Base-by-base conservation (phyloP, 2,113 vertebrate species). In the Sander lucioperca region DNA sequence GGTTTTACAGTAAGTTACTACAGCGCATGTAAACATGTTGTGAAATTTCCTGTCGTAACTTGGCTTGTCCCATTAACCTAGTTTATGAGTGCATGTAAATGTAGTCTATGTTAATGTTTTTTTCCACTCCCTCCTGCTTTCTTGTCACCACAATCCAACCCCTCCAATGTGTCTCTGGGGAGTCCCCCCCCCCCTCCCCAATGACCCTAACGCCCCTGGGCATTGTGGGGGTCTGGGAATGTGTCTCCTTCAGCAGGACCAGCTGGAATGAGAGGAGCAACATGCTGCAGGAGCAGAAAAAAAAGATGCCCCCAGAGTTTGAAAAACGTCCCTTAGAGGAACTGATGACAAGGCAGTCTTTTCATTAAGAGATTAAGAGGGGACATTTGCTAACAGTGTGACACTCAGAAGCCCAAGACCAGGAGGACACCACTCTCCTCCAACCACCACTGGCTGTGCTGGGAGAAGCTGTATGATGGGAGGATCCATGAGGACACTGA, bases 201-300 rank as follows among this genome's bases (percentile, higher is more conserved):
- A 10, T 90, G 87, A 92, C 89, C 89, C 86, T 39, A 8, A 57
- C 4, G 63, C 80, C 89, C 88, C 9, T 0, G 59, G 59, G 86
- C 89, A 77, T 91, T 92, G 86, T 92, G 86, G 84, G 86, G 87
- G 85, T 92, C 90, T 93, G 90, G 82, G 91, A 94, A 94, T 86
- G 77, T 77, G 80, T 71, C 85, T 91, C 89, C 85, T 88, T 92
- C 82, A 90, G 86, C 77, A 78, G 87, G 83, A 86, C 82, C 93
- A 93, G 93, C 93, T 94, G 92, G 89, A 75, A 25, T 6, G 1
- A 75, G 74, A 62, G 36, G 53, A 80, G 61, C 61, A 81, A 70
- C 85, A 66, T 79, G 84, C 65, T 75, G 62, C 74, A 59, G 82
- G 50, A 59, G 66, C 47, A 77, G n/a, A 30, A 25, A 57, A 63